phyloP scores from a whole-genome alignment of 2,113 vertebrate species.

The Corapipo altera region DNA sequence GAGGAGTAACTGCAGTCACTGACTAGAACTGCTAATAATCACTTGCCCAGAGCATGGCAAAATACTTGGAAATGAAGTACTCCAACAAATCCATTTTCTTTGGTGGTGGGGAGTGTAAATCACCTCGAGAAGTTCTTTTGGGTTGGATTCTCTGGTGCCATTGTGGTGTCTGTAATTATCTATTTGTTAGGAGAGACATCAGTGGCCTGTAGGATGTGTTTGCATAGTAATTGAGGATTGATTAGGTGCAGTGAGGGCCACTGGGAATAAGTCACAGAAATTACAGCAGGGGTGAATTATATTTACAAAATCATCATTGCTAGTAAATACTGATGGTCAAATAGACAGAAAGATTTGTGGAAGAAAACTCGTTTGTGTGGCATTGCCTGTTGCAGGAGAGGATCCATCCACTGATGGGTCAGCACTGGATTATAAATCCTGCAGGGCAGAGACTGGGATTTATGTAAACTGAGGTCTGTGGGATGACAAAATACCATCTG shows the following conservation, averaged over 20 bases:
- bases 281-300: slow-evolving; percentile 11
- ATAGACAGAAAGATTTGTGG: neutral
- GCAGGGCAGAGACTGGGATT: neutral
- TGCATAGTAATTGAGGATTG: slow-evolving; percentile 64
- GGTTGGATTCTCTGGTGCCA: slow-evolving; percentile 28
- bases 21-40: neutral
- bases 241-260: slow-evolving; percentile 30
- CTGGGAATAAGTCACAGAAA: slow-evolving; percentile 27
- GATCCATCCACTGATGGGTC: neutral
- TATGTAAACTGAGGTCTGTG: neutral
- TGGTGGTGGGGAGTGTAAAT: slow-evolving; percentile 7
- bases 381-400: neutral
- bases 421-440: neutral
- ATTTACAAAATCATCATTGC: slow-evolving; percentile 43
- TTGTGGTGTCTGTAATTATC: slow-evolving; percentile 49
- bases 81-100: neutral
- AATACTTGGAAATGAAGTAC: neutral
- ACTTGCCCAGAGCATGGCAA: neutral
- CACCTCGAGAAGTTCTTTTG: neutral
- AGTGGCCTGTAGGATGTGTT: slow-evolving; percentile 44
- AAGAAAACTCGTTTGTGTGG: neutral
- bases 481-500: neutral
- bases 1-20: neutral
- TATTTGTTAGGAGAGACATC: slow-evolving; percentile 47
- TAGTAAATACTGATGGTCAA: slow-evolving; percentile 35